Percentiles rank a stretch among this genome's conserved stretches.
Evolutionary conservation across 30 jellyfish, hydroid and myxozoan genomes (phyloP).

Genomic region (Pseudorhiza aurosa): DNA sequence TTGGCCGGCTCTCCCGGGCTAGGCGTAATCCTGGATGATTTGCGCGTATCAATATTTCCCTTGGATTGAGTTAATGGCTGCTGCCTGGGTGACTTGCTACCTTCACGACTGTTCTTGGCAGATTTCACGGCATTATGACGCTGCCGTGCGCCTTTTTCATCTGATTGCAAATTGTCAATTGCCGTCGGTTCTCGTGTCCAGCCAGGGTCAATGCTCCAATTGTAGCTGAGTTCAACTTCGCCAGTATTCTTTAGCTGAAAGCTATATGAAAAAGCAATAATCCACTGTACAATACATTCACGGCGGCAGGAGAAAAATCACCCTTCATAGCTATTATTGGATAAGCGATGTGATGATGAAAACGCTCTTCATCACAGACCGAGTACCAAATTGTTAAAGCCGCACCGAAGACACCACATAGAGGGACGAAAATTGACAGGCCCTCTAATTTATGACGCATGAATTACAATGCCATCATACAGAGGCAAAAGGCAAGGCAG

Average conservation of each 20-base stretch:
- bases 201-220: conserved; percentile 78
- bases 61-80: conserved; percentile 9
- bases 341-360: too few relatives aligned
- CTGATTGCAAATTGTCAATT: conserved; percentile 6
- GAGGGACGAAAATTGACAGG: too few relatives aligned
- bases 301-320: too few relatives aligned
- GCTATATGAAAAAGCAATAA: conserved; percentile 35
- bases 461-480: too few relatives aligned
- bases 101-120: conserved; percentile 63
- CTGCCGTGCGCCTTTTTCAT: conserved; percentile 17
- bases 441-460: too few relatives aligned
- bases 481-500: too few relatives aligned
- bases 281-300: too few relatives aligned
- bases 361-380: too few relatives aligned
- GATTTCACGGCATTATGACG: conserved; percentile 12
- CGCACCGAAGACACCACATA: too few relatives aligned
- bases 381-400: too few relatives aligned
- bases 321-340: too few relatives aligned
- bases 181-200: conserved; percentile 64
- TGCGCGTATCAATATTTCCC: conserved; percentile 31
- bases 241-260: conserved; percentile 78
- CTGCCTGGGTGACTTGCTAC: conserved; percentile 26
- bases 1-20: conserved; percentile 24
- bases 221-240: conserved; percentile 52
- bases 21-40: conserved; percentile 12